Percentiles rank a stretch among this genome's conserved stretches.
These are phyloP conservation scores for Pectinophora gossypiella DNA, from an alignment of 1,140 invertebrate species.

Conservation along the genomic window DNA sequence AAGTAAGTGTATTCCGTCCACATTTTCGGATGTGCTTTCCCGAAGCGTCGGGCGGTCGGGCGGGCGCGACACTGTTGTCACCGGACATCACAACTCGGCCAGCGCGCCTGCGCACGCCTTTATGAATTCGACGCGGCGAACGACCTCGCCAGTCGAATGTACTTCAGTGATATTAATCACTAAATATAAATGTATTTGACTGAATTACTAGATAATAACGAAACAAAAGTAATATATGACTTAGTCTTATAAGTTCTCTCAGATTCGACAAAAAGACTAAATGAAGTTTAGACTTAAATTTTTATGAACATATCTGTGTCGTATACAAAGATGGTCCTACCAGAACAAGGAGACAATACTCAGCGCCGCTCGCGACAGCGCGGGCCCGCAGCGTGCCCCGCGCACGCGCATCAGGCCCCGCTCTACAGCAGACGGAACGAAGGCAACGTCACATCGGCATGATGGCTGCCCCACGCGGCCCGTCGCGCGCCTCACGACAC, in stretches of 20 bases:
- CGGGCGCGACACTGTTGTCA: conserved; percentile 41
- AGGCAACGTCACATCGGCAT: neutral
- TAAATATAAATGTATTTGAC: conserved; percentile 57
- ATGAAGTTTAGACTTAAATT: conserved; percentile 63
- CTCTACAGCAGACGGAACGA: neutral
- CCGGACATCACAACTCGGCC: conserved; percentile 13
- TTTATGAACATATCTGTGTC: conserved; percentile 70
- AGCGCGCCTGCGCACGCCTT: neutral
- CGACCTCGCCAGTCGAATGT: conserved; percentile 48
- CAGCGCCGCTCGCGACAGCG: conserved; percentile 28
- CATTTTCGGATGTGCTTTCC: conserved; percentile 49
- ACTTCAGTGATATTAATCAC: conserved; percentile 62
- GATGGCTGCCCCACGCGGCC: no score
- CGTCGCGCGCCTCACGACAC: no score
- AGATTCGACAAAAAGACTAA: conserved; percentile 73
- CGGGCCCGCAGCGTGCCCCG: neutral
- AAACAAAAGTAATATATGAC: conserved; percentile 57
- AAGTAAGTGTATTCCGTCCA: conserved; percentile 64
- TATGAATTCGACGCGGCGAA: conserved; percentile 37
- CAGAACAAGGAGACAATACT: conserved; percentile 66
- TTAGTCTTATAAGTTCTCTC: conserved; percentile 67
- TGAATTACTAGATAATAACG: conserved; percentile 65
- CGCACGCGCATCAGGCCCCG: neutral
- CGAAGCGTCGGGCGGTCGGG: conserved; percentile 13
- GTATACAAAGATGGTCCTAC: conserved; percentile 56